These are phyloP conservation scores for Aphodius granarius DNA, from an alignment of 2,888 invertebrate species.

Conservation along the genomic window DNA sequence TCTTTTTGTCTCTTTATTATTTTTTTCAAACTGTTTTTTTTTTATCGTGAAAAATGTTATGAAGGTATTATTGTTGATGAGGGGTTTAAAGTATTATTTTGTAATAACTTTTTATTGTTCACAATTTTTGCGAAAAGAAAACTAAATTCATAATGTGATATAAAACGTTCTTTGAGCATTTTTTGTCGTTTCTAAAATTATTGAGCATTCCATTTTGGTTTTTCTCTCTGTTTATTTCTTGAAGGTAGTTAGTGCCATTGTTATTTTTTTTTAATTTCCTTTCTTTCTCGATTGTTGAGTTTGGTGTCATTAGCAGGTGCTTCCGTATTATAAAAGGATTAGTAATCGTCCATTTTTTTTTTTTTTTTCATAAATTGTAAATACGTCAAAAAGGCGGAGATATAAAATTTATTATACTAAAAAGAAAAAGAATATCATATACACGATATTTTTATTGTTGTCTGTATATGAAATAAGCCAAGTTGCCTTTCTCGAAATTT, in stretches of 20 bases:
- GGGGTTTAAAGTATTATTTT: not conserved
- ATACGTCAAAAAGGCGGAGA: not conserved
- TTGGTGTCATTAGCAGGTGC: constrained; percentile 31
- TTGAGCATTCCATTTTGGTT: constrained; percentile 23
- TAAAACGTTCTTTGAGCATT: not conserved
- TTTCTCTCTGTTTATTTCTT: constrained; percentile 15
- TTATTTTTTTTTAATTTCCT: constrained; percentile 11
- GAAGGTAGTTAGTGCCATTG: constrained; percentile 29
- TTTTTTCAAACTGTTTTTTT: not conserved
- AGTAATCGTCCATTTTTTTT: not conserved
- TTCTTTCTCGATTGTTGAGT: constrained; percentile 6
- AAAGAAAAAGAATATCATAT: not conserved
- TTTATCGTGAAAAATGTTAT: not conserved
- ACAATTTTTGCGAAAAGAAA: not conserved
- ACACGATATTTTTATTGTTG: not conserved
- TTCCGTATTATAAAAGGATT: constrained; percentile 23
- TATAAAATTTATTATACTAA: constrained; percentile 2
- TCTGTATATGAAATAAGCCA: constrained; percentile 5
- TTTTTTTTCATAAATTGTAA: no score
- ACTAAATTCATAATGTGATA: not conserved
- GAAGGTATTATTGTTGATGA: not conserved
- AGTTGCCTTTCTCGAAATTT: constrained; percentile 21
- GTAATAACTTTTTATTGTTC: not conserved
- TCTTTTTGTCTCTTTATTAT: not conserved
- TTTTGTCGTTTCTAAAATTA: not conserved